Conservation (phyloP, 2,113 vertebrate genomes). For the Charina bottae region DNA sequence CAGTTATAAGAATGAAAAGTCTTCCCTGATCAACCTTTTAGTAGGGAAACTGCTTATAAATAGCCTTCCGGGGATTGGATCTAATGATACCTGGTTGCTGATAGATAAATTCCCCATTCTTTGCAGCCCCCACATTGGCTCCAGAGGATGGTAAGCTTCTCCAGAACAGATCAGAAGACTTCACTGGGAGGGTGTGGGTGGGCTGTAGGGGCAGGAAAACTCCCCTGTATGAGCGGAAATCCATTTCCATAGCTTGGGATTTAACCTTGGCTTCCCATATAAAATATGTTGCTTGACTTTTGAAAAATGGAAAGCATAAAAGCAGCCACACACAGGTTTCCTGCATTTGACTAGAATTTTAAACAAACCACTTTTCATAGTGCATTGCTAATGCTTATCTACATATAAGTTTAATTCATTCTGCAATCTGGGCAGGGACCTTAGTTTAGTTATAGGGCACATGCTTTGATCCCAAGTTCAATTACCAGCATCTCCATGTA, state of each 20-base stretch:
- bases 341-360: neutral
- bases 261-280: neutral
- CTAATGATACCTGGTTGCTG: neutral
- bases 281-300: conserved; percentile 5
- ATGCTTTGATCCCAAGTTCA: neutral
- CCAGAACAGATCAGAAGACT: neutral
- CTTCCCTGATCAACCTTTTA: neutral
- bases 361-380: neutral
- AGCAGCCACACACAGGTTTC: neutral
- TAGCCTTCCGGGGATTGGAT: neutral
- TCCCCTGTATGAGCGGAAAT: neutral
- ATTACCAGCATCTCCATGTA: neutral
- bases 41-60: neutral
- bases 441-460: neutral
- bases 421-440: neutral
- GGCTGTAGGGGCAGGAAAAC: neutral
- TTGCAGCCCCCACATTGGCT: neutral
- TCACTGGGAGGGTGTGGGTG: neutral
- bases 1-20: neutral
- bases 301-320: neutral
- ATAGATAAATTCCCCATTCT: neutral
- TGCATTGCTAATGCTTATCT: neutral
- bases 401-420: neutral
- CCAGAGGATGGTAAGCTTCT: neutral
- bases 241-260: neutral